Conservation (phyloP, 2,888 invertebrate genomes). For the Phengaris arion region DNA sequence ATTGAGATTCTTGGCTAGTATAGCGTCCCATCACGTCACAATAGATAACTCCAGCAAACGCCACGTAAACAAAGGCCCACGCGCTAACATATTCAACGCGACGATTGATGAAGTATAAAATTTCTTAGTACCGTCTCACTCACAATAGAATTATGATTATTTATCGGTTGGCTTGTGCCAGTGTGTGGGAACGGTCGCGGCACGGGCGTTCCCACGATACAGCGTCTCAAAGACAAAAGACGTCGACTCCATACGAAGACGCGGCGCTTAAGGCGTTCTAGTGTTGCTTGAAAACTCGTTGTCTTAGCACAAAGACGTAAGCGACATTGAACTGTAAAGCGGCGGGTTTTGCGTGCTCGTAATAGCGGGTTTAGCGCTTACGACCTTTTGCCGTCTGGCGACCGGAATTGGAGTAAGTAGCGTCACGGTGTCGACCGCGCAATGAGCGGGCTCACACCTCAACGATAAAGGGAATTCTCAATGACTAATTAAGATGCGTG, state of each 20-base stretch:
- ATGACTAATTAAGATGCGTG: slow-evolving; percentile 66
- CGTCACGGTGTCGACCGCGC: slow-evolving; percentile 77
- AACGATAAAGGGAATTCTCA: slow-evolving; percentile 70
- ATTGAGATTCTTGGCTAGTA: not conserved
- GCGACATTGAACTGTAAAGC: slow-evolving; percentile 44
- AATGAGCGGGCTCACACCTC: slow-evolving; percentile 76
- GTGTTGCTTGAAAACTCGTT: slow-evolving; percentile 38
- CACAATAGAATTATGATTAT: slow-evolving; percentile 81
- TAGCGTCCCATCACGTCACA: not conserved
- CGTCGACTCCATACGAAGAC: slow-evolving; percentile 45
- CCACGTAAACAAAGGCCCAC: slow-evolving; percentile 70
- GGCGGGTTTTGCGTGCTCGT: slow-evolving; percentile 47
- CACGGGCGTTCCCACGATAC: slow-evolving; percentile 78
- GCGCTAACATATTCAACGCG: slow-evolving; percentile 78
- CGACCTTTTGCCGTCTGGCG: slow-evolving; percentile 58
- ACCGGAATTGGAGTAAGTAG: slow-evolving; percentile 80
- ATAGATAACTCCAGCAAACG: not conserved
- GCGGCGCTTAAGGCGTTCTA: slow-evolving; percentile 59
- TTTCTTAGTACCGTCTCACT: slow-evolving; percentile 80
- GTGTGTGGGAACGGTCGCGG: slow-evolving; percentile 80
- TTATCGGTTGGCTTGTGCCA: slow-evolving; percentile 80
- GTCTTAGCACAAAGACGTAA: slow-evolving; percentile 53
- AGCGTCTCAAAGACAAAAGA: slow-evolving; percentile 55
- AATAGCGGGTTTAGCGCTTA: slow-evolving; percentile 54
- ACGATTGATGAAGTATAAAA: slow-evolving; percentile 79